These are phyloP conservation scores for Tortricodes alternella DNA, from an alignment of 2,888 invertebrate species.

Conservation along the genomic window DNA sequence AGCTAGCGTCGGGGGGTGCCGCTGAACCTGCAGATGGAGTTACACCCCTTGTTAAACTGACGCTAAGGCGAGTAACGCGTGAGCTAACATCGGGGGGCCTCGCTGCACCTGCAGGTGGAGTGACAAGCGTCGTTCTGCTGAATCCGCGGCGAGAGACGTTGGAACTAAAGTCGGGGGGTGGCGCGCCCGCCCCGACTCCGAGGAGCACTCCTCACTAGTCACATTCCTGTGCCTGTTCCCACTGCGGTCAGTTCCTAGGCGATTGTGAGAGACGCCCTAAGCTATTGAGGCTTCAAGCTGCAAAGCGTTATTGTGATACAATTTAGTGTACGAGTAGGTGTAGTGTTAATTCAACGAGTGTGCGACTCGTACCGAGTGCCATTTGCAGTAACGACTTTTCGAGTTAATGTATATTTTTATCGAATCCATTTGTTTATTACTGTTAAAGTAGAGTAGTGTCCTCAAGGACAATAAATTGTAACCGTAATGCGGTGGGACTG, in stretches of 20 bases:
- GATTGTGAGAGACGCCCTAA: conserved; percentile 50
- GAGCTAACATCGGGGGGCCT: conserved; percentile 41
- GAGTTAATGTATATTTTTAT: conserved; percentile 56
- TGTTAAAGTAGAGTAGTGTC: conserved; percentile 52
- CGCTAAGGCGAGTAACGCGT: conserved; percentile 38
- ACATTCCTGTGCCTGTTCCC: conserved; percentile 60
- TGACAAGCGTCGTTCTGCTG: no score
- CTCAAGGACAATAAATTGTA: conserved; percentile 63
- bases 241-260: conserved; percentile 47
- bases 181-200: conserved; percentile 35
- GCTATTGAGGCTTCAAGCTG: conserved; percentile 67
- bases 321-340: conserved; percentile 72
- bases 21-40: conserved; percentile 73
- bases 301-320: conserved; percentile 79
- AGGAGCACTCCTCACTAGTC: conserved; percentile 47
- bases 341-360: conserved; percentile 61
- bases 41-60: conserved; percentile 84
- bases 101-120: no score
- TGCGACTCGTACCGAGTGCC: conserved; percentile 73
- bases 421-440: conserved; percentile 55
- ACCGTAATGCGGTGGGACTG: conserved; percentile 44
- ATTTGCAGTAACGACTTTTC: conserved; percentile 67
- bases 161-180: no score
- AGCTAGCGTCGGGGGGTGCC: conserved; percentile 57
- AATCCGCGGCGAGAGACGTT: conserved; percentile 37